Percentiles rank a stretch among this genome's conserved stretches.
Conservation (phyloP, 2,113 vertebrate genomes). For the Hippolais icterina region DNA sequence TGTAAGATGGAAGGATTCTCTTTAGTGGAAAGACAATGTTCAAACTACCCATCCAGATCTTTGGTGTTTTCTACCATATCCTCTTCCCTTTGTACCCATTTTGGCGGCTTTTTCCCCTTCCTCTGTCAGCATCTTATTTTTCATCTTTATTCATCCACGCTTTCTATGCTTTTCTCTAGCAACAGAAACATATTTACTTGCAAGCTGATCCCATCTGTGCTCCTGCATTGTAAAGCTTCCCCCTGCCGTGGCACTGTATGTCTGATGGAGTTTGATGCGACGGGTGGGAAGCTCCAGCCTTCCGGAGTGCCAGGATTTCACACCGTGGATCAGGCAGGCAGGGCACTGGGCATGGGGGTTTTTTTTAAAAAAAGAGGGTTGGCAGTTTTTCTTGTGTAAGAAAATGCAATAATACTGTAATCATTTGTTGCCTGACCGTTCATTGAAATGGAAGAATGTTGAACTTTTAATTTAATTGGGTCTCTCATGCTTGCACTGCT, state of each 20-base stretch:
- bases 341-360: neutral
- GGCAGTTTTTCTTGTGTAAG: neutral
- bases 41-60: neutral
- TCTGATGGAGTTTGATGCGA: neutral
- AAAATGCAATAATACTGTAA: neutral
- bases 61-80: neutral
- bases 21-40: neutral
- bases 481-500: neutral
- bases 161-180: conserved; percentile 19
- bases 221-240: neutral
- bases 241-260: conserved; percentile 28
- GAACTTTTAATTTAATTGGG: conserved; percentile 32
- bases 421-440: neutral
- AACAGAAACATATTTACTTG: conserved; percentile 54
- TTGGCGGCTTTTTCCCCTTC: neutral
- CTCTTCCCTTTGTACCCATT: neutral
- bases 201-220: conserved; percentile 65
- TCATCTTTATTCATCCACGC: conserved; percentile 8
- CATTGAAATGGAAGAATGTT: neutral
- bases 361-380: neutral
- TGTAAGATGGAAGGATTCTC: neutral
- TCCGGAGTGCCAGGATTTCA: conserved; percentile 13
- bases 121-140: neutral
- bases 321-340: neutral
- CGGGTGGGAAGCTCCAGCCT: neutral